These are phyloP conservation scores for Acipenser oxyrinchus DNA, from an alignment of 2,797 vertebrate genomes.

Conservation along the genomic window DNA sequence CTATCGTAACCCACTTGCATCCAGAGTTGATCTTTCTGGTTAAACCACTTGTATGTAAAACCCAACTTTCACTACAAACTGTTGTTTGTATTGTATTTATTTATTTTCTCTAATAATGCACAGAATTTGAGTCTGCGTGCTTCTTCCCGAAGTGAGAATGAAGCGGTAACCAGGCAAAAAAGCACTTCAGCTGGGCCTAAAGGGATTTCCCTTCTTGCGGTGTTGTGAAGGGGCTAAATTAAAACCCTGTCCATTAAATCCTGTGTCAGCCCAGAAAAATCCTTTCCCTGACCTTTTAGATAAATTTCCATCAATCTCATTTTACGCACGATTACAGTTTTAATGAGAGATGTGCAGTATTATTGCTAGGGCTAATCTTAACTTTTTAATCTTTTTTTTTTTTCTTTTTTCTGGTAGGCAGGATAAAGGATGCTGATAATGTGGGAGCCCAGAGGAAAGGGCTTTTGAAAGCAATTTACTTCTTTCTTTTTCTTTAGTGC, in stretches of 20 bases:
- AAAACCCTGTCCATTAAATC: constrained; percentile 87
- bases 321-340: constrained; percentile 92
- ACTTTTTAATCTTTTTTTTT: constrained; percentile 54
- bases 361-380: constrained; percentile 73
- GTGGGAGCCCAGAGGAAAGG: constrained; percentile 61
- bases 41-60: no score
- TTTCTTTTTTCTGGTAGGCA: constrained; percentile 46
- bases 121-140: no score
- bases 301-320: constrained; percentile 90
- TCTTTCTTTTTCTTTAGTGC: constrained; percentile 37
- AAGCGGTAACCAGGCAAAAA: constrained; percentile 4
- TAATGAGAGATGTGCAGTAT: constrained; percentile 86
- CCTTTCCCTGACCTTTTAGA: constrained; percentile 74
- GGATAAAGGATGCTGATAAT: constrained; percentile 80
- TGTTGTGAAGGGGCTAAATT: constrained; percentile 82
- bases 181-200: constrained; percentile 55
- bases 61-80: no score
- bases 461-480: constrained; percentile 64
- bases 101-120: no score
- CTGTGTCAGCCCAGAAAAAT: constrained; percentile 74
- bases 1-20: no score
- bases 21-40: no score
- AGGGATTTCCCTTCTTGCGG: constrained; percentile 60
- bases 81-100: no score
- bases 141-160: not conserved